Percentiles rank a stretch among this genome's conserved stretches.
Conservation (phyloP, 2,113 vertebrate species). For the Rhinoderma darwinii region DNA sequence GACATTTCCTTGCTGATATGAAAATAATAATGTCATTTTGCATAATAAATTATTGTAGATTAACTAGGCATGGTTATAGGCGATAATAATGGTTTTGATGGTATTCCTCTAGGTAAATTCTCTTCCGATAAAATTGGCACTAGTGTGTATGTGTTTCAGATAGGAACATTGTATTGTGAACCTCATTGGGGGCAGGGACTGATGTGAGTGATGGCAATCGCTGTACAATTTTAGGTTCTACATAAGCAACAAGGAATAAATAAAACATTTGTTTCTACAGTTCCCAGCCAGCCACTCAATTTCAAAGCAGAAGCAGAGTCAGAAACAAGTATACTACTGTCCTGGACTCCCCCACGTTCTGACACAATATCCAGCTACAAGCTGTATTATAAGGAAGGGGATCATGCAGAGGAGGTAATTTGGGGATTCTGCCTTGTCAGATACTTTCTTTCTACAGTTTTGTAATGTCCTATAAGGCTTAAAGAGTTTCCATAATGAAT, state of each 20-base stretch:
- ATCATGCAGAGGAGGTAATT: constrained; percentile 91
- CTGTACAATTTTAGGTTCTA: not conserved
- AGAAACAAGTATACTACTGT: constrained; percentile 94
- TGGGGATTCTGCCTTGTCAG: not conserved
- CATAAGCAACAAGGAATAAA: not conserved
- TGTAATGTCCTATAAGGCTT: not conserved
- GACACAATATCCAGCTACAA: constrained; percentile 94
- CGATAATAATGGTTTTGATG: not conserved
- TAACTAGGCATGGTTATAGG: not conserved
- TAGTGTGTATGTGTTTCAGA: not conserved
- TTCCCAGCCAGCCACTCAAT: constrained; percentile 93
- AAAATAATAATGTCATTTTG: not conserved
- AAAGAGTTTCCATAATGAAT: not conserved
- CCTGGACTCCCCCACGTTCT: constrained; percentile 92
- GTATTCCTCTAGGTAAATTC: not conserved
- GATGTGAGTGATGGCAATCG: not conserved
- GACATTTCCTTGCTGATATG: not conserved
- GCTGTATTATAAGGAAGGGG: constrained; percentile 93
- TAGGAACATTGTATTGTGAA: not conserved
- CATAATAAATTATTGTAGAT: not conserved
- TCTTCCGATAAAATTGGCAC: not conserved
- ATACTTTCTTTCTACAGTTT: not conserved
- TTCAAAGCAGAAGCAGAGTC: constrained; percentile 98
- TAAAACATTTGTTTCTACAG: constrained; percentile 70
- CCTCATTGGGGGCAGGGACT: not conserved